Base-by-base conservation (phyloP, 2,797 vertebrate genomes). In the Martes flavigula region DNA sequence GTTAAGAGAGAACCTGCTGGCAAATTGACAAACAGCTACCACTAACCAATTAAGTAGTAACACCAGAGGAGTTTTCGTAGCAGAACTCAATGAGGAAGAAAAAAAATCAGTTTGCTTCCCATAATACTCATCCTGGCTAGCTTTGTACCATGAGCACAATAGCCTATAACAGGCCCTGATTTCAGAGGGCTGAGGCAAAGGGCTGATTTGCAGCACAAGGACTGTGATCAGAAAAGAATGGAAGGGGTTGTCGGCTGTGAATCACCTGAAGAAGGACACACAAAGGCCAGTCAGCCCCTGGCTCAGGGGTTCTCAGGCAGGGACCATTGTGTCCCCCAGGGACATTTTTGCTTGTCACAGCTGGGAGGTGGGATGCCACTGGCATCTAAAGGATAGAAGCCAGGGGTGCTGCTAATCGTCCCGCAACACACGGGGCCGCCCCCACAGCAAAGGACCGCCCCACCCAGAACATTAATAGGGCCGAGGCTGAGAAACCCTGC, bases 21-120 rank as follows among this genome's bases (percentile, higher is more conserved):
- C 98, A 98, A 98, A 98, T n/a, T 98, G 98, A 98, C 98, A 99
- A 98, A 98, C 90, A 98, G 97, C 98, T 96, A 91, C 97, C 97
- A 96, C 87, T 82, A 98, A 96, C 97, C 98, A 98, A 98, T 98
- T 98, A 98, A 98, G 96, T 90, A 95, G 96, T 93, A 98, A 96
- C 2, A 51, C 96, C 82, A 84, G 84, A 97, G 92, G 95, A 98
- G 97, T 97, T 97, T 98, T 98, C 94, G 94, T 97, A 97, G 97
- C 9, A 73, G 91, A 96, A 93, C 87, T 96, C 38, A 46, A 84
- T 89, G 73, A 96, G 96, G 95, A 91, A 98, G 51, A 98, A 97
- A 97, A 46, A 97, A 30, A 96, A 95, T 43, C 70, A 51, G 2
- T 75, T 96, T 97, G 81, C 94, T 98, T 98, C 95, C 86, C 97